A percentile compares a stretch with the other conserved stretches of the same genome.
Evolutionary conservation across 2,113 vertebrate genomes (phyloP).

Genomic region (Equus quagga): DNA sequence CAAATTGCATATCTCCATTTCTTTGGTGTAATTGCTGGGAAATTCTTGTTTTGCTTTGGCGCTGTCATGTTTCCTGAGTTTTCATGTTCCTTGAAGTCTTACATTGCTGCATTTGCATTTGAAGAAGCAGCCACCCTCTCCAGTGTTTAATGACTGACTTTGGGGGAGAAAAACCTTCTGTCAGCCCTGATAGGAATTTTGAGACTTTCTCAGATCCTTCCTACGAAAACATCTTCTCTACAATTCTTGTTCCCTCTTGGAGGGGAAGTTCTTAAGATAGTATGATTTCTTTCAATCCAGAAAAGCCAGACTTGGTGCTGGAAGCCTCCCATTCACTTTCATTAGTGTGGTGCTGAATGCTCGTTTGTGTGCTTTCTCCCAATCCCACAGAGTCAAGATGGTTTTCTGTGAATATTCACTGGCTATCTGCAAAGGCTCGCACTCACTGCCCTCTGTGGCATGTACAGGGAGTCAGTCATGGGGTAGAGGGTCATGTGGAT

Average conservation of each 20-base stretch:
- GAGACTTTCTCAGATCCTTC: background rate
- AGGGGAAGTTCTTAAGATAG: background rate
- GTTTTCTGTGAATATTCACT: background rate
- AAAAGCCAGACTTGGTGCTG: background rate
- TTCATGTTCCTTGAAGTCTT: background rate
- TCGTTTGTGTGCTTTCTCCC: background rate
- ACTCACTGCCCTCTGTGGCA: background rate
- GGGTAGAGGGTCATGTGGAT: background rate
- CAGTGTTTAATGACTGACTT: background rate
- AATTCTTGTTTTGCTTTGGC: background rate
- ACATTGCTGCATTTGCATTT: background rate
- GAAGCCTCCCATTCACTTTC: background rate
- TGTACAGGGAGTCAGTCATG: background rate
- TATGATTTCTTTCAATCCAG: background rate
- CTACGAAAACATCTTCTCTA: background rate
- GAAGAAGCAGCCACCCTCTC: background rate
- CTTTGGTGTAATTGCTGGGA: background rate
- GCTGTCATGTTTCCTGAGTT: background rate
- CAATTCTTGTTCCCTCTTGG: background rate
- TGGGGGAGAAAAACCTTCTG: background rate
- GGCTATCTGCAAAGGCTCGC: background rate
- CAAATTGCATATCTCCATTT: background rate
- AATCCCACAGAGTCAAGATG: background rate
- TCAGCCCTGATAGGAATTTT: background rate
- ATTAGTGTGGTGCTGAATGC: background rate